Conservation (phyloP, 2,113 vertebrate species). For the Rhabdomys dilectus region DNA sequence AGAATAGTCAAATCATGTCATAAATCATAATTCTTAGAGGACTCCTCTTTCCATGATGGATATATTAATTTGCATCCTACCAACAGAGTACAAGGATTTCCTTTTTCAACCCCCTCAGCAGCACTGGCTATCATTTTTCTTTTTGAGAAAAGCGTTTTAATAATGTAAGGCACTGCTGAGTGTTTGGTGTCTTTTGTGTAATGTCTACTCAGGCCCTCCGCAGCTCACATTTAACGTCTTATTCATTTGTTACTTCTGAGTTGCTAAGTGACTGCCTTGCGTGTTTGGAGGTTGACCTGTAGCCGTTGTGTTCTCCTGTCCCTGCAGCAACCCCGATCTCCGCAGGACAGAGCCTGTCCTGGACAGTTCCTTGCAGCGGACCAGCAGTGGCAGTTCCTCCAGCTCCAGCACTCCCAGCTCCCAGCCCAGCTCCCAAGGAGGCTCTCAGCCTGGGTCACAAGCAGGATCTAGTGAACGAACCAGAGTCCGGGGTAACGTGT, state of each 20-base stretch:
- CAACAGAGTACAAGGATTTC: not conserved
- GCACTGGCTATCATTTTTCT: not conserved
- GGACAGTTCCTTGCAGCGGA: conserved; percentile 95
- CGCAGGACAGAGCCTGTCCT: conserved; percentile 92
- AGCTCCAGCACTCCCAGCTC: conserved; percentile 97
- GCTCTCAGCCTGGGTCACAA: conserved; percentile 92
- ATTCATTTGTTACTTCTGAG: not conserved
- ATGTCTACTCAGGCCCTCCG: not conserved
- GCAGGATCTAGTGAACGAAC: conserved; percentile 95
- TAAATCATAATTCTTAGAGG: not conserved
- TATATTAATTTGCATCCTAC: not conserved
- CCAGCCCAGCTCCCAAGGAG: conserved; percentile 94
- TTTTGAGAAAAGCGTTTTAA: not conserved
- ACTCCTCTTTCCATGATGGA: not conserved
- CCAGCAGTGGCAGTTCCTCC: conserved; percentile 98
- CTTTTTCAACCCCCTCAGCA: not conserved
- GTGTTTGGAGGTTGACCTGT: not conserved
- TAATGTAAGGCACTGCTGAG: not conserved
- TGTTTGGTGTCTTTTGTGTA: not conserved
- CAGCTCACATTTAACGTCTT: not conserved
- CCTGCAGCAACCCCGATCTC: conserved; percentile 95
- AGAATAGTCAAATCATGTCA: not conserved
- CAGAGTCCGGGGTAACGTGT: conserved; percentile 92
- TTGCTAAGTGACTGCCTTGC: not conserved
- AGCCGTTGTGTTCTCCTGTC: not conserved